phyloP scores from a whole-genome alignment of 2,797 vertebrate species.

The Sebastolobus altivelis region DNA sequence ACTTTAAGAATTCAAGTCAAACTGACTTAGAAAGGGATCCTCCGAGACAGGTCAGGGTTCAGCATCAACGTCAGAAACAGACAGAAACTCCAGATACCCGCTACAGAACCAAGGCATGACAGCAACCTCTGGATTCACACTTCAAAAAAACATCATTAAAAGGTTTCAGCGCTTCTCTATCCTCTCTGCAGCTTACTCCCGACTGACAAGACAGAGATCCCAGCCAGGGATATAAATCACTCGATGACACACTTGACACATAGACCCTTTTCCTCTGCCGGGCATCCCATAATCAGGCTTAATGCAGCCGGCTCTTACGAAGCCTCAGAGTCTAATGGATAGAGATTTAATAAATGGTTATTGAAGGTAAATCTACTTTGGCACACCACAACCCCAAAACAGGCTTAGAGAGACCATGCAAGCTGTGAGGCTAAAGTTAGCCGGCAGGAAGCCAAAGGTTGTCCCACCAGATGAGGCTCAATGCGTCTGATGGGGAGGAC shows the following conservation, averaged over 20 bases:
- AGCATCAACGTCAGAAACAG: slow-evolving; percentile 32
- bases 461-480: slow-evolving; percentile 49
- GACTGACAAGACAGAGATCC: slow-evolving; percentile 82
- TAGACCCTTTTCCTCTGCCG: slow-evolving; percentile 86
- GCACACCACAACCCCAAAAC: slow-evolving; percentile 86
- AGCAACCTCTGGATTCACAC: slow-evolving; percentile 20
- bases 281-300: slow-evolving; percentile 94
- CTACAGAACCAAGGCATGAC: slow-evolving; percentile 34
- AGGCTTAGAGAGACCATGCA: slow-evolving; percentile 77
- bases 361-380: slow-evolving; percentile 98
- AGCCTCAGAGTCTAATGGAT: slow-evolving; percentile 92
- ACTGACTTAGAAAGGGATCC: slow-evolving; percentile 43
- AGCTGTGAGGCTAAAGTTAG: slow-evolving; percentile 80
- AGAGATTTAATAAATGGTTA: slow-evolving; percentile 99
- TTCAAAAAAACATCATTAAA: slow-evolving; percentile 36
- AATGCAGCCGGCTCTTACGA: slow-evolving; percentile 90
- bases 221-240: slow-evolving; percentile 85
- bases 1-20: slow-evolving; percentile 16
- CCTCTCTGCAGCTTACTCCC: slow-evolving; percentile 61
- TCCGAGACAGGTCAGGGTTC: slow-evolving; percentile 44
- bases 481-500: slow-evolving; percentile 41
- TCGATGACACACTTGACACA: slow-evolving; percentile 85
- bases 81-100: slow-evolving; percentile 7
- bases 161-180: slow-evolving; percentile 52
- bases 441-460: slow-evolving; percentile 59